These are phyloP conservation scores for Micromussa lordhowensis DNA, from an alignment of 92 coral and sea anemone species.

Conservation along the genomic window DNA sequence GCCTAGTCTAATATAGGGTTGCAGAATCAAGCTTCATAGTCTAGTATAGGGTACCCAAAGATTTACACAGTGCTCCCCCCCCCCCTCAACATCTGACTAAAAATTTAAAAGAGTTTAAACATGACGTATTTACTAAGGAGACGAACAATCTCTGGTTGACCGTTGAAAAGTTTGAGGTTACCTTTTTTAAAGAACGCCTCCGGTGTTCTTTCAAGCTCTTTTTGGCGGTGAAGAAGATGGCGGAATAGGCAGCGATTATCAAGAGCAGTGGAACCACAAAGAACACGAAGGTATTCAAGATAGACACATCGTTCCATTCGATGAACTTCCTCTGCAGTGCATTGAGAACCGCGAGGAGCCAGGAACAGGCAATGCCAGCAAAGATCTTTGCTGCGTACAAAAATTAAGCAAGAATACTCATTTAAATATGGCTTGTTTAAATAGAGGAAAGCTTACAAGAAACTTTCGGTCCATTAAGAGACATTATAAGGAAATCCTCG, in stretches of 20 bases:
- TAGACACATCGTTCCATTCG: conserved; percentile 53
- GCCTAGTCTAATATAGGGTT: too few species aligned
- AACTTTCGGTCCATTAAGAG: not conserved
- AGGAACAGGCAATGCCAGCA: conserved; percentile 72
- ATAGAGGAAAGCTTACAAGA: not conserved
- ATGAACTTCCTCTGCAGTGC: conserved; percentile 54
- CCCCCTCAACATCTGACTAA: not conserved
- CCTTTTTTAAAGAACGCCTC: conserved; percentile 73
- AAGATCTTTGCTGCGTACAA: conserved; percentile 56
- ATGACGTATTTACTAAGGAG: too few species aligned
- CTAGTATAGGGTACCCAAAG: too few species aligned
- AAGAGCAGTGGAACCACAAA: conserved; percentile 71
- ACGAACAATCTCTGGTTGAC: too few species aligned
- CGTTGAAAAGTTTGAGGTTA: not conserved
- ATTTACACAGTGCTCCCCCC: too few species aligned
- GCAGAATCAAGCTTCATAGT: too few species aligned
- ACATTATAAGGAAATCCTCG: too few species aligned
- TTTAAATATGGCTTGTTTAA: not conserved
- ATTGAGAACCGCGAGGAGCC: conserved; percentile 69
- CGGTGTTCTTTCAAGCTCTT: conserved; percentile 72
- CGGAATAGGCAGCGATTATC: conserved; percentile 72
- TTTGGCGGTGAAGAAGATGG: conserved; percentile 77
- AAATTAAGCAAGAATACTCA: not conserved
- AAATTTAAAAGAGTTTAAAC: not conserved
- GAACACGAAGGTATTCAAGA: conserved; percentile 63